phyloP scores from a whole-genome alignment of 2,888 invertebrate genomes.

The Philonicus albiceps region DNA sequence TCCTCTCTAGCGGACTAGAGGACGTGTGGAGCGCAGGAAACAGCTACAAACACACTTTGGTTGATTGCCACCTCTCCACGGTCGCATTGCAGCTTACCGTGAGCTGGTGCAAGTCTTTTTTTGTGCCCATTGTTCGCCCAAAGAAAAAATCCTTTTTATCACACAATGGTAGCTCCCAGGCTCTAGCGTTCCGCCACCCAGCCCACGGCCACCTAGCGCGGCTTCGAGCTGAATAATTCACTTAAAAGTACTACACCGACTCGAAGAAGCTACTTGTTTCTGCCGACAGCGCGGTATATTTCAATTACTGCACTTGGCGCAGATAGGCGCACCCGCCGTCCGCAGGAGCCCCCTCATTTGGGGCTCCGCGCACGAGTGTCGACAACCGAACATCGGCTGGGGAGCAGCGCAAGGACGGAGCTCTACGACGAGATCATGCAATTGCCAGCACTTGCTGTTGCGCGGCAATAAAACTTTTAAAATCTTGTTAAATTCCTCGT shows the following conservation, averaged over 20 bases:
- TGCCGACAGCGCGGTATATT: slow-evolving; percentile 31
- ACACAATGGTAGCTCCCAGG: neutral
- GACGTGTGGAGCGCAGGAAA: neutral
- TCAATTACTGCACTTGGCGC: slow-evolving; percentile 22
- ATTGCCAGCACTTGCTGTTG: slow-evolving; percentile 1
- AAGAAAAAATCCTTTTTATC: neutral
- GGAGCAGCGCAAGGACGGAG: neutral
- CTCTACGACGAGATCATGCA: slow-evolving; percentile 10
- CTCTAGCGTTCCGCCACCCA: neutral
- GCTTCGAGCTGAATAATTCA: neutral
- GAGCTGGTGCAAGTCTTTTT: neutral
- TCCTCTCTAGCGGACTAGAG: neutral
- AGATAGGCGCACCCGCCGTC: neutral
- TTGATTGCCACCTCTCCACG: slow-evolving; percentile 17
- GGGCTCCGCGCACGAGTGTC: neutral
- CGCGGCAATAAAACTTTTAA: slow-evolving; percentile 29
- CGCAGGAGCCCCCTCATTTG: neutral
- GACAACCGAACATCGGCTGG: neutral
- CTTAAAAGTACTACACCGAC: slow-evolving; percentile 17
- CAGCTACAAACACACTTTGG: slow-evolving; percentile 18
- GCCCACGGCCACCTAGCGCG: neutral
- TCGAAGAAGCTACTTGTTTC: slow-evolving; percentile 15
- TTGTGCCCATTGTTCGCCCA: neutral
- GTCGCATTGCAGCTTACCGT: neutral
- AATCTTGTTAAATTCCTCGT: slow-evolving; percentile 4